Conservation (phyloP, 2,888 invertebrate species). For the Pyrgus malvae region DNA sequence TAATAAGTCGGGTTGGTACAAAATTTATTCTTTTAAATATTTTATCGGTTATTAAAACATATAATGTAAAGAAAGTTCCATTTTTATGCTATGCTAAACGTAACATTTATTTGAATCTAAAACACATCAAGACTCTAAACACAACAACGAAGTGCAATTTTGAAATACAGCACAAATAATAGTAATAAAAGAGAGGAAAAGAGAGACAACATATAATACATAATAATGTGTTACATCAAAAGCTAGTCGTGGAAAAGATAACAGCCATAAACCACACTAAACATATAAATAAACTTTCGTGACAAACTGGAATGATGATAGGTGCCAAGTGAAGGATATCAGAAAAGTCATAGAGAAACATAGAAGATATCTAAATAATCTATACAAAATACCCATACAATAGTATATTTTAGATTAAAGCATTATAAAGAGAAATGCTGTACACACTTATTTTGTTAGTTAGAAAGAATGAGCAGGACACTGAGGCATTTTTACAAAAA, state of each 20-base stretch:
- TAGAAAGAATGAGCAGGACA: slow-evolving; percentile 21
- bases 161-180: too few relatives aligned
- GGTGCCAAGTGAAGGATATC: slow-evolving; percentile 16
- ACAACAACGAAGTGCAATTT: slow-evolving; percentile 24
- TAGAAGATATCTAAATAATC: slow-evolving; percentile 18
- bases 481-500: slow-evolving; percentile 36
- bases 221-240: slow-evolving; percentile 27
- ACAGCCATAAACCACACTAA: slow-evolving; percentile 15
- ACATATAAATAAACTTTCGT: neutral
- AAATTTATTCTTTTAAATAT: too few relatives aligned
- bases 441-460: slow-evolving; percentile 25
- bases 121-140: slow-evolving; percentile 17
- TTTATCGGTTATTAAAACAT: too few relatives aligned
- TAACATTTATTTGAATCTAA: slow-evolving; percentile 22
- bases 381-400: slow-evolving; percentile 10
- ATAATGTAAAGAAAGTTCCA: too few relatives aligned
- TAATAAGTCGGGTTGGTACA: too few relatives aligned
- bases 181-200: slow-evolving; percentile 9
- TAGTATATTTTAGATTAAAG: slow-evolving; percentile 12
- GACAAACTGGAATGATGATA: slow-evolving; percentile 9
- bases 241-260: slow-evolving; percentile 22
- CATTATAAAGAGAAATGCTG: slow-evolving; percentile 14
- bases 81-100: slow-evolving; percentile 31
- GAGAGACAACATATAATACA: neutral
- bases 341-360: neutral